Percentiles rank a stretch among this genome's conserved stretches.
These are phyloP conservation scores for Etheostoma nigrum DNA, from an alignment of 2,797 vertebrate genomes.

Conservation along the genomic window DNA sequence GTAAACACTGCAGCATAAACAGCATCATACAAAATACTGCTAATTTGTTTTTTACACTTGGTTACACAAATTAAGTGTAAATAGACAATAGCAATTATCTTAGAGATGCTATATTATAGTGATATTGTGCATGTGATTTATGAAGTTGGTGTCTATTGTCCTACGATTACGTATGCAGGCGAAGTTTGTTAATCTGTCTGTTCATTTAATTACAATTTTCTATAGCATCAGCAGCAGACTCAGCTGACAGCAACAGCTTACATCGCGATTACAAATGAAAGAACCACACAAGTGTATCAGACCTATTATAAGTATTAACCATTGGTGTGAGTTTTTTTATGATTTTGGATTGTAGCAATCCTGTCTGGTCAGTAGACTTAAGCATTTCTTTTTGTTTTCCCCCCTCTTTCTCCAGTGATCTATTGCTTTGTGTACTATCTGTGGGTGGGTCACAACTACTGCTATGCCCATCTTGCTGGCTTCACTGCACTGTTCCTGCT, in stretches of 20 bases:
- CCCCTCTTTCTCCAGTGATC: slow-evolving; percentile 81
- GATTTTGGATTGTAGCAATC: background rate
- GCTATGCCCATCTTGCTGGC: slow-evolving; percentile 83
- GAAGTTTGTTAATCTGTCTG: background rate
- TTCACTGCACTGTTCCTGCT: slow-evolving; percentile 82
- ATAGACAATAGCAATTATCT: background rate
- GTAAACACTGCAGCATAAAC: slow-evolving; percentile 16
- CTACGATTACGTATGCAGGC: background rate
- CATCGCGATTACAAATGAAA: background rate
- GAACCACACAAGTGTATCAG: background rate
- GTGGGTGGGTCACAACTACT: slow-evolving; percentile 80
- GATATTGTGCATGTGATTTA: background rate
- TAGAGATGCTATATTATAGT: background rate
- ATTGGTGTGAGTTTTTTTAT: background rate
- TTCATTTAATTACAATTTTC: background rate
- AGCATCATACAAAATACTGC: background rate
- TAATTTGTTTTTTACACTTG: background rate
- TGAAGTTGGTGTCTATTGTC: background rate
- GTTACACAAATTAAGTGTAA: background rate
- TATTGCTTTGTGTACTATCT: slow-evolving; percentile 85
- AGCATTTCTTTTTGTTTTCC: slow-evolving; percentile 9
- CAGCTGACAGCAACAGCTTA: background rate
- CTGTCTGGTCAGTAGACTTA: background rate
- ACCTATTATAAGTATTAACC: background rate
- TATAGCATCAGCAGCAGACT: background rate